Base-by-base conservation (phyloP, 2,888 invertebrate species). In the Prosopocoilus inquinatus region DNA sequence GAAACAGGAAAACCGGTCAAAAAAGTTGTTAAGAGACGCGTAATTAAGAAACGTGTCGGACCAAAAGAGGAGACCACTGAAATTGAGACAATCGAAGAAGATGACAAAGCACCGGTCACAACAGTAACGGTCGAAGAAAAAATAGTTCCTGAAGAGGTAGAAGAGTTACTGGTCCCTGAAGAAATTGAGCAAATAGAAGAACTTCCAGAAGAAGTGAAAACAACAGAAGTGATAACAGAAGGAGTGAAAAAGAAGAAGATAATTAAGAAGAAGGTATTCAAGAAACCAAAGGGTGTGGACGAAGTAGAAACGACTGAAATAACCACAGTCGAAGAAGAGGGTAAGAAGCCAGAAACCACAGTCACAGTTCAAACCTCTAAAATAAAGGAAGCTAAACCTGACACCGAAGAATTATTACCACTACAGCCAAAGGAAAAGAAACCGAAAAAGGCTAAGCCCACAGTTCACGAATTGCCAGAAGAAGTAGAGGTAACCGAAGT, bases 41-140 rank as follows among this genome's bases (percentile, higher is more conserved):
- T 65, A 4, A 59, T 70, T 35, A 68, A 63, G 35, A 77, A 73
- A 61, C 71, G 67, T 43, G 67, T 70, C 54, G 75, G 72, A 12
- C 69, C 65, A 8, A 70, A 70, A 54, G 72, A 65, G 65, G 67
- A 67, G 67, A 62, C 54, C 66, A 79, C 80, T 64, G 79, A 81
- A 77, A 78, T 79, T 66, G 68, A 70, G 8, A 75, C 71, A 0
- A 69, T 75, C 34, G 76, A 78, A 62, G 78, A 78, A 60, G 76
- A 76, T 53, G 76, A 78, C 39, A 76, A 74, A 64, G 66, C 76
- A 71, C 71, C 80, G 62, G 66, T 77, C 65, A 68, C 76, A 39
- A 63, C 75, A 7, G 74, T 78, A 60, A 68, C 75, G 39, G 72
- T 72, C 55, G 66, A 75, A 43, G 76, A 77, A 55, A 72, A 76